Base-by-base conservation (phyloP, 53 echinoderm and acorn worm genomes). In the Patiria pectinifera region DNA sequence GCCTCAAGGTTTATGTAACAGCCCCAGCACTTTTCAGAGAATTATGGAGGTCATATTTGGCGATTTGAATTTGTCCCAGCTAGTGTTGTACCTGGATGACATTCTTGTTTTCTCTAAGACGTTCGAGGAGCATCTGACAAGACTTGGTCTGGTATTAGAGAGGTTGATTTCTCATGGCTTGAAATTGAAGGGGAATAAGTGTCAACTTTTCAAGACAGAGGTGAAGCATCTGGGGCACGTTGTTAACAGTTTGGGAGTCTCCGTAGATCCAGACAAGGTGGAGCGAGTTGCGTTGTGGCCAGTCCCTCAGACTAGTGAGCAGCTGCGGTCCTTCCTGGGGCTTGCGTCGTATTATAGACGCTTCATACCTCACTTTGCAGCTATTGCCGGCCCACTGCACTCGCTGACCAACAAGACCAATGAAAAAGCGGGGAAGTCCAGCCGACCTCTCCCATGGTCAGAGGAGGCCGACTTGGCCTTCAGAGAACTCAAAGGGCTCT, bases 21-120 rank as follows among this genome's bases (percentile, higher is more conserved):
- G 91, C n/a, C 49, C 93, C 90, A 83, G 93, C 21, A 95, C 91
- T 11, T 95, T 93, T 76, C 91, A 95, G 83, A 81, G 93, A 3
- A 78, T 85, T 4, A 95, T 95, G 95, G 95, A 95, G 14, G 11
- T 63, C 6, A 88, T 92, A n/a, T 89, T 95, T 83, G 61, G 83
- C n/a, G 49, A 95, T 80, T 70, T 95, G 85, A 95, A 93, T 66
- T 24, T 78, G 59, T 83, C 83, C n/a, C 16, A 93, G 26, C 1
- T 93, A 1, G 72, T 93, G 1, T 58, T 91, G 43, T 93, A 93
- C 44, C 18, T 63, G 63, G 63, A 63, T 12, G 95, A 93, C 76
- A 91, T 95, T 2, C 62, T 95, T 2, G 93, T 95, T 0, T 95
- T 93, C 45, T 93, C 95, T 0, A 69, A 18, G 7, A 93, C 93